A percentile compares a stretch with the other conserved stretches of the same genome.
phyloP scores from a whole-genome alignment of 2,888 invertebrate species.

The Caenorhabditis sinica region DNA sequence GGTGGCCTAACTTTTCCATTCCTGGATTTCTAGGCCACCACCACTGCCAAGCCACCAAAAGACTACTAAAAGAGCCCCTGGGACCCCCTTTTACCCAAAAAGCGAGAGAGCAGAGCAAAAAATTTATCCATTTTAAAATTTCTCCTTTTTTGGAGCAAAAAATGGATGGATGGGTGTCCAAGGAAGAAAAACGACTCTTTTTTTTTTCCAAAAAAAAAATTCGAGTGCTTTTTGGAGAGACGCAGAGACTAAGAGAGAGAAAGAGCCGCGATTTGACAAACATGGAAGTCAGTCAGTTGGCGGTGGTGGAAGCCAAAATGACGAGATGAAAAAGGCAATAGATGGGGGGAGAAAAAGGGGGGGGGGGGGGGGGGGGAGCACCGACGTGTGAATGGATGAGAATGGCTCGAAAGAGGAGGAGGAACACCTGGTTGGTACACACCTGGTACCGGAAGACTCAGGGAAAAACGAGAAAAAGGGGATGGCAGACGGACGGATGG shows the following conservation, averaged over 20 bases:
- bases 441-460: conserved; percentile 35
- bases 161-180: not conserved
- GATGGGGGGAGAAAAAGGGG: too few relatives aligned
- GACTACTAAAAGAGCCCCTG: too few relatives aligned
- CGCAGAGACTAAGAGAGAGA: not conserved
- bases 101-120: too few relatives aligned
- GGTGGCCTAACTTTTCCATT: too few relatives aligned
- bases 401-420: not conserved
- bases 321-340: not conserved
- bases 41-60: too few relatives aligned
- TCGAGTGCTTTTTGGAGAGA: not conserved
- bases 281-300: conserved; percentile 4
- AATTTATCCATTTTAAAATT: too few relatives aligned
- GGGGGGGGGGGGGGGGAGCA: conserved; percentile 26
- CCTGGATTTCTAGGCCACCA: too few relatives aligned
- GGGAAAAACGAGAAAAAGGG: not conserved
- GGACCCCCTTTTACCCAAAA: too few relatives aligned
- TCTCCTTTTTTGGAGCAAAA: not conserved
- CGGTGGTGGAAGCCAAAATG: conserved; percentile 24
- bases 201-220: not conserved
- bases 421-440: conserved; percentile 44
- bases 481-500: not conserved
- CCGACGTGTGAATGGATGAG: conserved; percentile 57
- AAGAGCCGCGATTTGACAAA: conserved; percentile 42
- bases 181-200: not conserved